A percentile compares a stretch with the other conserved stretches of the same genome.
phyloP scores from a whole-genome alignment of 2,113 vertebrate genomes.

The Natator depressus region DNA sequence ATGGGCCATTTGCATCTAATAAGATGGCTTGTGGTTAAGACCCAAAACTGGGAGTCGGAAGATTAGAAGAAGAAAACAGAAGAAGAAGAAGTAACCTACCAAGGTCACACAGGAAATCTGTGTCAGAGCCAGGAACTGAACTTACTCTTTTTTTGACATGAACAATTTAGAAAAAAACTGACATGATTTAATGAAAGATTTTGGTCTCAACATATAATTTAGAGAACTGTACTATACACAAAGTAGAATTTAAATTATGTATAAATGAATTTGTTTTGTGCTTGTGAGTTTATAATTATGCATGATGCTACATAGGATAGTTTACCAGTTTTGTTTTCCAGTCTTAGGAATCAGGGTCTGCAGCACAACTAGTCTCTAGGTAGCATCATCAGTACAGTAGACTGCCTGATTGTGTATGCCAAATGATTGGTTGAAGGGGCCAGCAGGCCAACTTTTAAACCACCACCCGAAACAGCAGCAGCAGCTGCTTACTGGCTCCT shows the following conservation, averaged over 20 bases:
- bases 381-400: neutral
- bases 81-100: too few relatives aligned
- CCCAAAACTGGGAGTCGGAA: neutral
- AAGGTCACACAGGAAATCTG: too few relatives aligned
- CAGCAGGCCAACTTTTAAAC: neutral
- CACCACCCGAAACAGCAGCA: neutral
- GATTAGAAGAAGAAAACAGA: too few relatives aligned
- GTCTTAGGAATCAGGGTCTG: neutral
- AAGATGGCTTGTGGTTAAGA: neutral
- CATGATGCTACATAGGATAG: neutral
- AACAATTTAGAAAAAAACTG: neutral
- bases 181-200: neutral
- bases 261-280: neutral
- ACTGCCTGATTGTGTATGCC: neutral
- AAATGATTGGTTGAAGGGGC: neutral
- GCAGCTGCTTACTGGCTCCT: neutral
- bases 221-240: neutral
- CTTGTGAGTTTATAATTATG: neutral
- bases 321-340: neutral
- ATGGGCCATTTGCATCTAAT: neutral
- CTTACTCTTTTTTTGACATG: too few relatives aligned
- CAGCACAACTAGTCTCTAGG: neutral
- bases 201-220: neutral
- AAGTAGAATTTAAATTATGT: constrained; percentile 22
- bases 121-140: too few relatives aligned